A percentile compares a stretch with the other conserved stretches of the same genome.
These are phyloP conservation scores for Gryllus bimaculatus DNA, from an alignment of 1,140 invertebrate species.

Conservation along the genomic window DNA sequence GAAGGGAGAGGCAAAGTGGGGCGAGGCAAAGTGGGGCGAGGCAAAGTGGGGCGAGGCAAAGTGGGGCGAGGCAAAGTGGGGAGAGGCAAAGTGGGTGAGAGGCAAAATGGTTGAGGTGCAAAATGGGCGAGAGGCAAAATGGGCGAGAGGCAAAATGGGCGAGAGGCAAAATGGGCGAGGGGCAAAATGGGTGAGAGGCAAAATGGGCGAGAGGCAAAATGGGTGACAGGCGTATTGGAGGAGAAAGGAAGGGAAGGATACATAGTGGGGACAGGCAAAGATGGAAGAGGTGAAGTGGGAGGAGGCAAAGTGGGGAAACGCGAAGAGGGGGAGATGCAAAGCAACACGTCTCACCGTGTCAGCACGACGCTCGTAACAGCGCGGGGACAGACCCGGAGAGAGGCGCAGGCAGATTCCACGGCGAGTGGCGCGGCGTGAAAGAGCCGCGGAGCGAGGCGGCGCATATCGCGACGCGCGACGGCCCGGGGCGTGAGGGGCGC, in stretches of 20 bases:
- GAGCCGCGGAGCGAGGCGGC: no score
- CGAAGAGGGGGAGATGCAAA: not conserved
- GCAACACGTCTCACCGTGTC: not conserved
- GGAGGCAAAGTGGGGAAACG: not conserved
- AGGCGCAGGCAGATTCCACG: no score
- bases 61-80: not conserved
- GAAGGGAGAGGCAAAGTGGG: not conserved
- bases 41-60: not conserved
- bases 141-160: not conserved
- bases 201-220: not conserved
- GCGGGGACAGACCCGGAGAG: no score
- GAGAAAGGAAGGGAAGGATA: no score
- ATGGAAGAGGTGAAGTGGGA: not conserved
- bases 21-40: not conserved
- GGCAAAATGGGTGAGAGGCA: not conserved
- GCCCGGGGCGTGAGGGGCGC: no score
- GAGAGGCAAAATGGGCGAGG: not conserved
- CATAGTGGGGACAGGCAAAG: not conserved
- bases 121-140: not conserved
- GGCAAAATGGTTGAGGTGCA: not conserved
- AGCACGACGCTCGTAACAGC: not conserved
- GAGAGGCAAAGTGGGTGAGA: not conserved
- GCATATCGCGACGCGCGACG: no score
- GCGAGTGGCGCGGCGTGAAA: no score
- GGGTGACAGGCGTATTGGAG: not conserved